A percentile compares a stretch with the other conserved stretches of the same genome.
Conservation (phyloP, 2,113 vertebrate genomes). For the Equus quagga region DNA sequence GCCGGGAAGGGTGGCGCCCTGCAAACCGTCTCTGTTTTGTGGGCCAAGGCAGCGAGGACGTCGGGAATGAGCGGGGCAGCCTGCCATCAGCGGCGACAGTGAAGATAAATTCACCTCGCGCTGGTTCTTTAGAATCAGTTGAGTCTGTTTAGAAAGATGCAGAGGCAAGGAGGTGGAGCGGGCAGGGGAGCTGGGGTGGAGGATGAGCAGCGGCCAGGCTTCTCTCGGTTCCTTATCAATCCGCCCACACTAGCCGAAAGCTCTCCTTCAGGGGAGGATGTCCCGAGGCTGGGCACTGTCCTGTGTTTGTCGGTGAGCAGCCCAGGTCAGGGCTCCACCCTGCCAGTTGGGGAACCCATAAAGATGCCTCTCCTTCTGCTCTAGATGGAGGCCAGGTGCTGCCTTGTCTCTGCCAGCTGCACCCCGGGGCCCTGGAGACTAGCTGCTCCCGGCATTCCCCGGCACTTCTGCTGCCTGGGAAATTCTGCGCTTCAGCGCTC, state of each 20-base stretch:
- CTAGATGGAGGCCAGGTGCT: background rate
- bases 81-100: background rate
- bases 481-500: background rate
- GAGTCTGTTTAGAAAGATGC: background rate
- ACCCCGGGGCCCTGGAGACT: background rate
- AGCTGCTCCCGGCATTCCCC: background rate
- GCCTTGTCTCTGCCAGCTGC: background rate
- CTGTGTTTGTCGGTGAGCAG: background rate
- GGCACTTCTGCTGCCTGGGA: background rate
- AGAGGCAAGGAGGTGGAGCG: background rate
- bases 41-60: too few species aligned
- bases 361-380: background rate
- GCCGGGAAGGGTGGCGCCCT: rapidly evolving
- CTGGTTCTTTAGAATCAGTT: background rate
- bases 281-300: background rate
- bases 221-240: background rate
- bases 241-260: background rate
- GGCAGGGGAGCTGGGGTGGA: background rate
- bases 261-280: background rate
- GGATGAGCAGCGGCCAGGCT: rapidly evolving
- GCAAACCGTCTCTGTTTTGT: rapidly evolving
- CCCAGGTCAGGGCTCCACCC: background rate
- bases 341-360: background rate
- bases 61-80: background rate
- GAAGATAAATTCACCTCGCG: background rate